Evolutionary conservation across 2,797 vertebrate genomes (phyloP).

Genomic region (Falco rusticolus): DNA sequence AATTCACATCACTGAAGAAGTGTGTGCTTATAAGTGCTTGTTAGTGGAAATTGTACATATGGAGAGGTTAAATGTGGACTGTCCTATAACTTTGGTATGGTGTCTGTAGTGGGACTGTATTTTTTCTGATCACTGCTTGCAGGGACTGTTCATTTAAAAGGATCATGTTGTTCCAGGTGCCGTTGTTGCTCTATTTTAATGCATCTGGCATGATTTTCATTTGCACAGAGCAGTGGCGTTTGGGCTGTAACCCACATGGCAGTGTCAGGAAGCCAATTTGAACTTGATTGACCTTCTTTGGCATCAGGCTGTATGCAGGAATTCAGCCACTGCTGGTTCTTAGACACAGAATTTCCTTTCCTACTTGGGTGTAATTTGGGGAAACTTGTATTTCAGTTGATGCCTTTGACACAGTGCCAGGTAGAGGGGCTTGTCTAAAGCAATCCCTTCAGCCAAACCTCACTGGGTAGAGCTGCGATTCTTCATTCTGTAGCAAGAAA

Average conservation of each 20-base stretch:
- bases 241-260: neutral
- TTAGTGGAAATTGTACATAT: neutral
- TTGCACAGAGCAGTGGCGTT: neutral
- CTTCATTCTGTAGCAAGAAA: neutral
- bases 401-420: neutral
- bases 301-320: neutral
- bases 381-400: neutral
- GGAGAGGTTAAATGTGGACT: neutral
- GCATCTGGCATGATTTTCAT: neutral
- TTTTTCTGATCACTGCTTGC: neutral
- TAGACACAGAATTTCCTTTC: neutral
- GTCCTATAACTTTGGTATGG: neutral
- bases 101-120: neutral
- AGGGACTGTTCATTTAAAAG: neutral
- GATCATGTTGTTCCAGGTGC: neutral
- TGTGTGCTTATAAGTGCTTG: neutral
- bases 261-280: conserved; percentile 7
- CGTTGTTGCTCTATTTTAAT: neutral
- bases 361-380: neutral
- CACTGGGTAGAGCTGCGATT: neutral
- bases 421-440: neutral
- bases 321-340: neutral
- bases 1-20: neutral
- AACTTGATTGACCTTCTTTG: conserved; percentile 24
- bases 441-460: neutral